A percentile compares a stretch with the other conserved stretches of the same genome.
These are phyloP conservation scores for Triops cancriformis DNA, from an alignment of 1,140 invertebrate species.

Conservation along the genomic window DNA sequence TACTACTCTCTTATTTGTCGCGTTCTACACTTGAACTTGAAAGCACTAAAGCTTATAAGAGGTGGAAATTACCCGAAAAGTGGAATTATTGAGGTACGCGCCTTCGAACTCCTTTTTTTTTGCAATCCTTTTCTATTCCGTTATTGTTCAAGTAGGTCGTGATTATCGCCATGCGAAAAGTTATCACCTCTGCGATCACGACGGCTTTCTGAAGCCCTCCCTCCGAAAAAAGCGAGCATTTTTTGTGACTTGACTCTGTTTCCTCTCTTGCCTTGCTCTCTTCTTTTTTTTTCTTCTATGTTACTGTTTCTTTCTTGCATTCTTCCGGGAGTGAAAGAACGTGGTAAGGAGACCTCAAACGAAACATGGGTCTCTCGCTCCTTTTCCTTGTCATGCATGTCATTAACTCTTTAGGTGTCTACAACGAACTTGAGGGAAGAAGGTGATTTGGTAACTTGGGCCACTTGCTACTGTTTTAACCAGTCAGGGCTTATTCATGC, in stretches of 20 bases:
- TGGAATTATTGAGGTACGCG: too few relatives aligned
- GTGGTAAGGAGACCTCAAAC: too few relatives aligned
- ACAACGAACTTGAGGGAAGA: not conserved
- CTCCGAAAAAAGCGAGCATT: not conserved
- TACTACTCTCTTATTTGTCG: too few relatives aligned
- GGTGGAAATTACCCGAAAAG: too few relatives aligned
- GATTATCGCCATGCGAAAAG: not conserved
- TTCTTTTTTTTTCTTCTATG: not conserved
- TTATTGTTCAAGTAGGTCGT: not conserved
- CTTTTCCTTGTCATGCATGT: slow-evolving; percentile 9
- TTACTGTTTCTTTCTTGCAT: too few relatives aligned
- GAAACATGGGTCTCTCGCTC: not conserved
- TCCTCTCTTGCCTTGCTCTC: not conserved
- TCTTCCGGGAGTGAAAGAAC: too few relatives aligned
- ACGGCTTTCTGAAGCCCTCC: not conserved
- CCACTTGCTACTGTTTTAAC: not conserved
- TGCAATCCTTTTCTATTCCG: not conserved
- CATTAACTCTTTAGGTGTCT: not conserved
- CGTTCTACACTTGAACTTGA: too few relatives aligned
- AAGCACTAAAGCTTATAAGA: too few relatives aligned
- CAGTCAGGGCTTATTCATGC: not conserved
- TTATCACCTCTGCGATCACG: slow-evolving; percentile 10
- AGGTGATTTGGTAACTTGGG: not conserved
- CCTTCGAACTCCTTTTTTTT: too few relatives aligned
- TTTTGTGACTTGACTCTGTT: not conserved